phyloP scores from a whole-genome alignment of 2,797 vertebrate genomes.

The Dicrostonyx torquatus region DNA sequence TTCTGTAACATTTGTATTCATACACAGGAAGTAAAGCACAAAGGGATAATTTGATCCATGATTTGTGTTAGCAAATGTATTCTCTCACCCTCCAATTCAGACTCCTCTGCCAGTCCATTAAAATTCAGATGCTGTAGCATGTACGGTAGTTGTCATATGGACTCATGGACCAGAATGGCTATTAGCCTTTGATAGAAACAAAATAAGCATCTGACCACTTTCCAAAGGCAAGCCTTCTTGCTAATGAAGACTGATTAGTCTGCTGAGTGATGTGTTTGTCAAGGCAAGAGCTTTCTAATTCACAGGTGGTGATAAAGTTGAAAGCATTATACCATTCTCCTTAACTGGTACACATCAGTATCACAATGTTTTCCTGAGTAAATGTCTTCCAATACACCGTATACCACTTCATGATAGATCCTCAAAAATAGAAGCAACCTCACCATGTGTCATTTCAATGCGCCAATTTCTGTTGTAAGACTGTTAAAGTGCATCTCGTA shows the following conservation, averaged over 20 bases:
- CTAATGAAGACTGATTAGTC: constrained; percentile 17
- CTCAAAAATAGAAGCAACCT: neutral
- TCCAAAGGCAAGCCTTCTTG: neutral
- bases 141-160: neutral
- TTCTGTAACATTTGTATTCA: constrained; percentile 76
- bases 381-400: neutral
- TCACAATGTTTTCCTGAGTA: constrained; percentile 38
- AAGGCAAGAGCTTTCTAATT: constrained; percentile 25
- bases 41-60: constrained; percentile 37
- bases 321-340: neutral
- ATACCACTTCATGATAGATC: neutral
- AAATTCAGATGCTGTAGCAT: neutral
- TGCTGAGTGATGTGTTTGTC: neutral
- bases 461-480: neutral
- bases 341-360: neutral
- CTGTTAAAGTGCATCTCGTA: neutral
- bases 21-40: constrained; percentile 62
- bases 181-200: constrained; percentile 41
- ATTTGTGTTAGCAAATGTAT: constrained; percentile 62
- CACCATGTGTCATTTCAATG: constrained; percentile 26
- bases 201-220: neutral
- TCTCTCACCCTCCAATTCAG: constrained; percentile 62
- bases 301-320: neutral
- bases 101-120: constrained; percentile 38
- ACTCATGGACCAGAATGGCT: constrained; percentile 25